A percentile compares a stretch with the other conserved stretches of the same genome.
Conservation (phyloP, 2,797 vertebrate genomes). For the Sparus aurata region DNA sequence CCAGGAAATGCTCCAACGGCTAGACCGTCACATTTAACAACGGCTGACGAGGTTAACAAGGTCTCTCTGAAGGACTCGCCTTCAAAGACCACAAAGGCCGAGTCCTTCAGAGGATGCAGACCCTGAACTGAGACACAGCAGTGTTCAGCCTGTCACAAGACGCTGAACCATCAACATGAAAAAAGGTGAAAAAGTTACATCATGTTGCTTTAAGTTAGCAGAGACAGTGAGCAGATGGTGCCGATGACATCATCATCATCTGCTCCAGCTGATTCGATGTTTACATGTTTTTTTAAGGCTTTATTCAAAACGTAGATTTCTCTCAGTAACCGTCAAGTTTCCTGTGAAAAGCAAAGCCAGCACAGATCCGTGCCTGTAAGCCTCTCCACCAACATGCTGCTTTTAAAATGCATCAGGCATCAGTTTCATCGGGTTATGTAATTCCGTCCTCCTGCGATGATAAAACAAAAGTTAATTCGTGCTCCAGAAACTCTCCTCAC, state of each 20-base stretch:
- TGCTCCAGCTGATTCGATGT: not conserved
- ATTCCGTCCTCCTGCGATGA: conserved; percentile 2
- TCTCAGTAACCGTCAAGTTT: not conserved
- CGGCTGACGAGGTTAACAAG: no score
- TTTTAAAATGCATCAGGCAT: not conserved
- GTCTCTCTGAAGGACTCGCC: no score
- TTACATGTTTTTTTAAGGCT: not conserved
- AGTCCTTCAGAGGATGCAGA: no score
- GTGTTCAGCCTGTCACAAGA: no score
- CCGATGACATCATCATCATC: not conserved
- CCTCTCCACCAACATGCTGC: not conserved
- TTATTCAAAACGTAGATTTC: not conserved
- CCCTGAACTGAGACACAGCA: no score
- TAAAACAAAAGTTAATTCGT: not conserved
- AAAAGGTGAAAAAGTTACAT: no score
- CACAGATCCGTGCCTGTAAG: not conserved
- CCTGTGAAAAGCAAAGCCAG: not conserved
- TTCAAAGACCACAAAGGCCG: no score
- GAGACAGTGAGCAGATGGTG: not conserved
- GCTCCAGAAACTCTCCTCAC: not conserved
- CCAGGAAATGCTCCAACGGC: no score
- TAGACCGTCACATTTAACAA: no score
- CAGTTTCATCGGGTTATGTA: conserved; percentile 32
- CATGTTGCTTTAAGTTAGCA: no score
- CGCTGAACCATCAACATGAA: no score